These are phyloP conservation scores for Trichosurus vulpecula DNA, from an alignment of 2,797 vertebrate genomes.

Conservation along the genomic window DNA sequence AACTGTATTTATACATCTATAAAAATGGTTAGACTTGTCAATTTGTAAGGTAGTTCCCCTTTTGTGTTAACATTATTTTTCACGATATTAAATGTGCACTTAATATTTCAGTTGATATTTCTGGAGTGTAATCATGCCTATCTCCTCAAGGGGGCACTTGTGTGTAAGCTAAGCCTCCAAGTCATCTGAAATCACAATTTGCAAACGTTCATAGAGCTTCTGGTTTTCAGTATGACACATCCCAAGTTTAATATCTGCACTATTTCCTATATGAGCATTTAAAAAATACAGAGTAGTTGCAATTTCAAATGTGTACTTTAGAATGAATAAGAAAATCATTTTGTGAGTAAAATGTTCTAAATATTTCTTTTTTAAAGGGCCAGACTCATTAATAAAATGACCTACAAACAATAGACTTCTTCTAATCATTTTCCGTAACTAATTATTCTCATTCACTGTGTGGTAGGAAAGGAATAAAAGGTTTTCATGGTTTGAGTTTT, in stretches of 20 bases:
- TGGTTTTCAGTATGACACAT: conserved; percentile 36
- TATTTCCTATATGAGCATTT: not conserved
- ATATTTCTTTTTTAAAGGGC: not conserved
- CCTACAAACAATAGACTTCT: not conserved
- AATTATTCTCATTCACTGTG: not conserved
- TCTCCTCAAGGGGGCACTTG: conserved; percentile 81
- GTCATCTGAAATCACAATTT: not conserved
- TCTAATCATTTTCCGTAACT: not conserved
- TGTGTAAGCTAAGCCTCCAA: conserved; percentile 59
- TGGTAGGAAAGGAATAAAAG: not conserved
- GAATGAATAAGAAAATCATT: not conserved
- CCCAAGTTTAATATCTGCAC: not conserved
- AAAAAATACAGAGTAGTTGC: not conserved
- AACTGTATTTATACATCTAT: too few relatives aligned
- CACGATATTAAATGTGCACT: not conserved
- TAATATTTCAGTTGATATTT: not conserved
- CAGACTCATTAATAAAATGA: not conserved
- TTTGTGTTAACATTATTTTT: not conserved
- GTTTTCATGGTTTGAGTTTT: not conserved
- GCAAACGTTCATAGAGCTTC: conserved; percentile 29
- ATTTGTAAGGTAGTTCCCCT: not conserved
- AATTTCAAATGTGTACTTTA: not conserved
- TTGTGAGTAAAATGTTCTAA: not conserved
- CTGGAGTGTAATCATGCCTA: conserved; percentile 61
- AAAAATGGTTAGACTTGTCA: too few relatives aligned